Evolutionary conservation across 2,888 invertebrate species (phyloP).

Genomic region (Neoascia interrupta): DNA sequence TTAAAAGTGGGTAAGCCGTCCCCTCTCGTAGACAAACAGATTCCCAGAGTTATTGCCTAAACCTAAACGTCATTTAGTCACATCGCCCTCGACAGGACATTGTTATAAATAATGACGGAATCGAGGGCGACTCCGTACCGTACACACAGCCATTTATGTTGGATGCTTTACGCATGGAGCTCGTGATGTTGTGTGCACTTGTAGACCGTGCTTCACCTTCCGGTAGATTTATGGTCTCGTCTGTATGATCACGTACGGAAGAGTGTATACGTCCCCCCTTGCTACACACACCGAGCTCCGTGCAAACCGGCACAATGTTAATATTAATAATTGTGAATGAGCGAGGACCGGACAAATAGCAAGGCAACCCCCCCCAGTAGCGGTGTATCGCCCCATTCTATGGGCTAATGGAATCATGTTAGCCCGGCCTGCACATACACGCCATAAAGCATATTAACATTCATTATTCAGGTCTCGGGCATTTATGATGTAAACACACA

Average conservation of each 20-base stretch:
- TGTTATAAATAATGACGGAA: slow-evolving; percentile 49
- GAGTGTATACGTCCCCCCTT: background rate
- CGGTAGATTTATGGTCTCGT: slow-evolving; percentile 55
- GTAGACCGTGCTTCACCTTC: slow-evolving; percentile 29
- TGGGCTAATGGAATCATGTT: slow-evolving; percentile 60
- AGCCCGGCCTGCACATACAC: slow-evolving; percentile 53
- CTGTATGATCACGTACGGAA: slow-evolving; percentile 53
- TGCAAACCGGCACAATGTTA: slow-evolving; percentile 37
- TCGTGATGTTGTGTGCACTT: slow-evolving; percentile 33
- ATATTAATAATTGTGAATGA: slow-evolving; percentile 66
- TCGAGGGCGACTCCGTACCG: slow-evolving; percentile 36
- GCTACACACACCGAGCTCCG: background rate
- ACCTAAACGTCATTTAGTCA: slow-evolving; percentile 60
- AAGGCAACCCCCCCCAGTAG: background rate
- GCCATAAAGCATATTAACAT: slow-evolving; percentile 69
- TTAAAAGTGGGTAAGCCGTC: background rate
- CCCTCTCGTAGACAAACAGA: slow-evolving; percentile 7
- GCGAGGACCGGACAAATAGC: background rate
- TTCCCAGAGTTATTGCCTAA: slow-evolving; percentile 38
- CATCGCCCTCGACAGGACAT: slow-evolving; percentile 46
- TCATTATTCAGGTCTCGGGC: slow-evolving; percentile 67
- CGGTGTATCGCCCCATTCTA: background rate
- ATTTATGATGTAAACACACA: slow-evolving; percentile 59
- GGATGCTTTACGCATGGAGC: too few species aligned
- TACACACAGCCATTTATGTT: background rate